Conservation (phyloP, 2,888 invertebrate species). For the Aphodius granarius region DNA sequence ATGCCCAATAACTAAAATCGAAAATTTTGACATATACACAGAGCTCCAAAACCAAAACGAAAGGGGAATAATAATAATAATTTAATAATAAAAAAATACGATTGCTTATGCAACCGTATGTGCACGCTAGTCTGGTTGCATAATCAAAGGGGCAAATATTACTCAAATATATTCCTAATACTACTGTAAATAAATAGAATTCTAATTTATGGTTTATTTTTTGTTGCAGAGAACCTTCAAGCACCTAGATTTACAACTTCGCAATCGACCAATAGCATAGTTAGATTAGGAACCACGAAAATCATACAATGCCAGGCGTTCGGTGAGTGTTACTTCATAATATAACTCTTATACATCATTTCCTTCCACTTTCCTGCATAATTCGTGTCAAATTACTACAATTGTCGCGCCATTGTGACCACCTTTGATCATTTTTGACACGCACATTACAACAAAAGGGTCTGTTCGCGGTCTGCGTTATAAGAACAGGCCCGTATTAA, state of each 20-base stretch:
- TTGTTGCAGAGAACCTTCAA: constrained; percentile 66
- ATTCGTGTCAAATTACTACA: not conserved
- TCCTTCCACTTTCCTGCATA: not conserved
- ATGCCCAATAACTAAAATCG: no score
- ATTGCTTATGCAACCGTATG: no score
- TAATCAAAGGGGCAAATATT: not conserved
- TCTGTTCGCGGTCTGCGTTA: no score
- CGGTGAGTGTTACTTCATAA: constrained; percentile 62
- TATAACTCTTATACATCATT: not conserved
- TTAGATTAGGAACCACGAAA: constrained; percentile 86
- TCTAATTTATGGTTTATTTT: constrained; percentile 26
- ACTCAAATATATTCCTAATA: not conserved
- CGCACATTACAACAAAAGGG: not conserved
- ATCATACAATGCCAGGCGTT: constrained; percentile 90
- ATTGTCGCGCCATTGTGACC: no score
- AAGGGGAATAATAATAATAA: no score
- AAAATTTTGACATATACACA: no score
- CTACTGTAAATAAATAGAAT: not conserved
- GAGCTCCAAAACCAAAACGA: no score
- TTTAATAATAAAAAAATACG: no score
- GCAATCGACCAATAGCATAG: constrained; percentile 82
- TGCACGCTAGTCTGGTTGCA: no score
- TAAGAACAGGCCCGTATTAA: no score
- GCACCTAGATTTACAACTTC: constrained; percentile 88
- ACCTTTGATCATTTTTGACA: not conserved